Conservation (phyloP, 2,797 vertebrate genomes). For the Siniperca undulata region DNA sequence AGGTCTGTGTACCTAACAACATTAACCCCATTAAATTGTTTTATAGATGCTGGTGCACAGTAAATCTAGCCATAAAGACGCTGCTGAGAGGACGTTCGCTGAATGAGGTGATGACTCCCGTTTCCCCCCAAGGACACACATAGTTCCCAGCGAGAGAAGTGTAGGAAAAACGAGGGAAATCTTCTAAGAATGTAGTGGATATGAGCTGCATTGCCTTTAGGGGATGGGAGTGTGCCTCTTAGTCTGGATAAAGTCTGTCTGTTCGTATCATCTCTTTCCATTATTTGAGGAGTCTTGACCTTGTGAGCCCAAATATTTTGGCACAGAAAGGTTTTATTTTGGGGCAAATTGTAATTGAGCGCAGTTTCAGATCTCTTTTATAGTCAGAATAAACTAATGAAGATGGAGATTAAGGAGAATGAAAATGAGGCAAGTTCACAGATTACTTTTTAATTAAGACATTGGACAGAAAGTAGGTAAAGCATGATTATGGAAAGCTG, state of each 20-base stretch:
- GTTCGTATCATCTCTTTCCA: slow-evolving; percentile 49
- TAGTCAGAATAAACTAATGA: background rate
- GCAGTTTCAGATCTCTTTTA: background rate
- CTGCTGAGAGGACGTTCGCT: slow-evolving; percentile 62
- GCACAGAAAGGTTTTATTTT: background rate
- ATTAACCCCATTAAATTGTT: slow-evolving; percentile 84
- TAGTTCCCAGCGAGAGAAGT: slow-evolving; percentile 58
- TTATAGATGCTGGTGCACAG: slow-evolving; percentile 81
- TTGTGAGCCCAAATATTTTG: slow-evolving; percentile 11
- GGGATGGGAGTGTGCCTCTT: slow-evolving; percentile 32
- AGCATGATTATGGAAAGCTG: slow-evolving; percentile 4
- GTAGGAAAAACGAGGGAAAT: slow-evolving; percentile 32
- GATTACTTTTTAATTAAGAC: background rate
- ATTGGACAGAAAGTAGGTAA: background rate
- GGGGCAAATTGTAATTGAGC: background rate
- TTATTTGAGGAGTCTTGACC: slow-evolving; percentile 18
- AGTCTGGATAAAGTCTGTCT: slow-evolving; percentile 44
- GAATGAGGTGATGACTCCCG: slow-evolving; percentile 77
- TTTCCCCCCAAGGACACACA: slow-evolving; percentile 66
- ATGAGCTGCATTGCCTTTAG: slow-evolving; percentile 56
- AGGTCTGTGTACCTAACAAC: slow-evolving; percentile 85
- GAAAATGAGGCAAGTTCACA: background rate
- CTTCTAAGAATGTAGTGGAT: slow-evolving; percentile 61
- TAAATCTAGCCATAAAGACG: slow-evolving; percentile 81
- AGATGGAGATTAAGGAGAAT: background rate